These are phyloP conservation scores for Ceratina calcarata DNA, from an alignment of 1,140 invertebrate species.

Conservation along the genomic window DNA sequence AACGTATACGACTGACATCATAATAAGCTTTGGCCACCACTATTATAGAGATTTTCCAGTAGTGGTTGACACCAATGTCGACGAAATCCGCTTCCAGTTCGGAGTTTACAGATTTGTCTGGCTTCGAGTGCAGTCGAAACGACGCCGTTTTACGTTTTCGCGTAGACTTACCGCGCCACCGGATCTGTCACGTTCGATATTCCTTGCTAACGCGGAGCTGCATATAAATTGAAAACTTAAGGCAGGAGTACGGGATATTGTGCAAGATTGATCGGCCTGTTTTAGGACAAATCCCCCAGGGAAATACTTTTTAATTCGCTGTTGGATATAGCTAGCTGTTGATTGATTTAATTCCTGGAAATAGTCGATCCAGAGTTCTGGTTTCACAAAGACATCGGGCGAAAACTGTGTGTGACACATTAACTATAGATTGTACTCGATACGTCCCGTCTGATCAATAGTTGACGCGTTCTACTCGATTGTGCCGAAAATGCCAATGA, in stretches of 20 bases:
- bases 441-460: background rate
- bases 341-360: background rate
- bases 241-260: background rate
- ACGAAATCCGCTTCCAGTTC: background rate
- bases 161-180: background rate
- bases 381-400: too few relatives aligned
- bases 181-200: constrained; percentile 15
- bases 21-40: too few relatives aligned
- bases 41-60: too few relatives aligned
- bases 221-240: constrained; percentile 49
- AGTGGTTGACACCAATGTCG: too few relatives aligned
- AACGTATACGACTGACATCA: too few relatives aligned
- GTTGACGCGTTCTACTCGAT: too few relatives aligned
- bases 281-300: background rate
- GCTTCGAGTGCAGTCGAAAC: background rate
- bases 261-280: constrained; percentile 29
- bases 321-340: background rate
- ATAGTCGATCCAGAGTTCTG: background rate
- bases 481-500: too few relatives aligned
- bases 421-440: too few relatives aligned
- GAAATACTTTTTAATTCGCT: constrained; percentile 42
- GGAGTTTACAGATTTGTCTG: constrained; percentile 11
- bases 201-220: constrained; percentile 10
- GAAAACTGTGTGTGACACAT: too few relatives aligned
- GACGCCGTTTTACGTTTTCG: background rate